Evolutionary conservation across 35 echinoderm and acorn worm genomes (phyloP).

Genomic region (Apostichopus californicus): DNA sequence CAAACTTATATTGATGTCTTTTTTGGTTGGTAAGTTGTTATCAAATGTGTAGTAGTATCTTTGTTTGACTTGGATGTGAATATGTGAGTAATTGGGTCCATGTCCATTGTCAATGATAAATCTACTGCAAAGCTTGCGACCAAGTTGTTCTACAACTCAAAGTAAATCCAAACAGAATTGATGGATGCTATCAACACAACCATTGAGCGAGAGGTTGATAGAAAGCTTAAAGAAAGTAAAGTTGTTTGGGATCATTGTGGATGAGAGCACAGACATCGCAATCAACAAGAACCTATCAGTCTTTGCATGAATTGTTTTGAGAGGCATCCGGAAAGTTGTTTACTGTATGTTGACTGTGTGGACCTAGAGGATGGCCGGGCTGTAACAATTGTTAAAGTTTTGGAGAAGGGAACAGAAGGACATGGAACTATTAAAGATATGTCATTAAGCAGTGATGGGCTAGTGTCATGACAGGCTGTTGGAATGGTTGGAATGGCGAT

Average conservation of each 20-base stretch:
- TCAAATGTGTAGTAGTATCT: too few species aligned
- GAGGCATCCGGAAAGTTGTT: background rate
- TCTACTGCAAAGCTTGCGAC: too few species aligned
- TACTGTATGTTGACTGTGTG: slow-evolving; percentile 5
- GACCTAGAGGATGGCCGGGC: slow-evolving; percentile 14
- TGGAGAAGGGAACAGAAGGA: background rate
- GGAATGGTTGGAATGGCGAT: background rate
- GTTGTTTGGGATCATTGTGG: background rate
- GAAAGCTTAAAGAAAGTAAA: background rate
- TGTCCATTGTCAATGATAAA: too few species aligned
- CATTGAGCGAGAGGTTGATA: background rate
- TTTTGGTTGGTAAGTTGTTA: too few species aligned
- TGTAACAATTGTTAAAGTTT: background rate
- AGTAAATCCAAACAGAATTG: background rate
- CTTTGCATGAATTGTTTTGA: background rate
- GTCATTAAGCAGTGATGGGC: background rate
- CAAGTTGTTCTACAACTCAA: too few species aligned
- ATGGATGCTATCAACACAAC: background rate
- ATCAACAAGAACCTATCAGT: slow-evolving; percentile 12
- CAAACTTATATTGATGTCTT: too few species aligned
- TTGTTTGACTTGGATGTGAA: too few species aligned
- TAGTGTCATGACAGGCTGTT: background rate
- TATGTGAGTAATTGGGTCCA: too few species aligned
- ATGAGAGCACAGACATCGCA: slow-evolving; percentile 12
- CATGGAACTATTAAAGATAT: background rate